Conservation (phyloP, 2,797 vertebrate genomes). For the Scleropages formosus region DNA sequence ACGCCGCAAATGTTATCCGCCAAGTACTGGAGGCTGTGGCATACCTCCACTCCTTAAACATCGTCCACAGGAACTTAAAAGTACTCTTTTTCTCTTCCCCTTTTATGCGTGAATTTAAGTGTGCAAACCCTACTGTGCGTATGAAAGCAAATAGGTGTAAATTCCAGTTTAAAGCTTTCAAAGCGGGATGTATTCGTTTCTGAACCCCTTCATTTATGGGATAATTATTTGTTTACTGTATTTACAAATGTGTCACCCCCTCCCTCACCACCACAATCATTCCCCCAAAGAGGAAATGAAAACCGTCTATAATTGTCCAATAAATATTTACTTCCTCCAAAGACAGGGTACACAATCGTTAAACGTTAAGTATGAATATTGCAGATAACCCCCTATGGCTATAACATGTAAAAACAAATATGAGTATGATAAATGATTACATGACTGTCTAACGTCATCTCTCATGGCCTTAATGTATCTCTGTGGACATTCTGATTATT, state of each 20-base stretch:
- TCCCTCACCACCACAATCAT: background rate
- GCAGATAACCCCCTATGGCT: slow-evolving; percentile 42
- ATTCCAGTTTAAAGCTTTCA: background rate
- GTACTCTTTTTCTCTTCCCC: slow-evolving; percentile 50
- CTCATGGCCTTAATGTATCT: slow-evolving; percentile 34
- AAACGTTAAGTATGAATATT: slow-evolving; percentile 41
- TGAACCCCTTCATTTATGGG: background rate
- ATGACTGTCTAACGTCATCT: slow-evolving; percentile 24
- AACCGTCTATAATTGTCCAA: slow-evolving; percentile 39
- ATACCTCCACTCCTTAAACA: slow-evolving; percentile 81
- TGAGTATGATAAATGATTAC: slow-evolving; percentile 40
- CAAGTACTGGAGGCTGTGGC: slow-evolving; percentile 82
- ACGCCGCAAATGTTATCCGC: slow-evolving; percentile 80
- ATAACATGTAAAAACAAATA: slow-evolving; percentile 42
- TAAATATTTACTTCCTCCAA: slow-evolving; percentile 30
- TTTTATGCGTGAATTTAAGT: background rate
- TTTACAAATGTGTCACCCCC: background rate
- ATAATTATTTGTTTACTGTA: background rate
- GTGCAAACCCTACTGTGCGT: background rate
- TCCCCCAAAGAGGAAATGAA: slow-evolving; percentile 11
- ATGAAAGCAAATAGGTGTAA: background rate
- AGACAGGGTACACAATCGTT: slow-evolving; percentile 31
- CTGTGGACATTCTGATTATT: slow-evolving; percentile 33
- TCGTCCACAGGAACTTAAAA: slow-evolving; percentile 84
- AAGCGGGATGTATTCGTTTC: background rate